Percentiles rank a stretch among this genome's conserved stretches.
Conservation (phyloP, 2,113 vertebrate genomes). For the Chionodraco myersi region DNA sequence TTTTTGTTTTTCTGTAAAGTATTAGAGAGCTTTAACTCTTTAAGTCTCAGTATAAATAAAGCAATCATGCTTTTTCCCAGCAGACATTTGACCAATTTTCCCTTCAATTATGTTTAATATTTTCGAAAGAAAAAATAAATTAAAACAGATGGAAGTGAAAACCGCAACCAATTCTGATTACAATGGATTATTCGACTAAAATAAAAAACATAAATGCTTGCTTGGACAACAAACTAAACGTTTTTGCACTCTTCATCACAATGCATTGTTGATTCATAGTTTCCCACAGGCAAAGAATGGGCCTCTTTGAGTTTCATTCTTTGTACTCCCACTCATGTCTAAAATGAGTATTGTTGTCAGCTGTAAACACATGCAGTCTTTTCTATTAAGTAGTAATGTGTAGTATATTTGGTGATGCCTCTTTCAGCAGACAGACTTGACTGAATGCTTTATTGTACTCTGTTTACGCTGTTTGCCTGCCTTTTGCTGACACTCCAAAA, state of each 20-base stretch:
- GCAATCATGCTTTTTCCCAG: not conserved
- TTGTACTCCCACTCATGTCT: not conserved
- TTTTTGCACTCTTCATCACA: not conserved
- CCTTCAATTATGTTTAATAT: not conserved
- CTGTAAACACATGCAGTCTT: not conserved
- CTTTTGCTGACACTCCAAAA: not conserved
- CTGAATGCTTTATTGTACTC: conserved; percentile 11
- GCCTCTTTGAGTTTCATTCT: not conserved
- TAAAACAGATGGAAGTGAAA: not conserved
- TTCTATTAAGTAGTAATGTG: not conserved
- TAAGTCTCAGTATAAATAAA: not conserved
- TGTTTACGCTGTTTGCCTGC: not conserved
- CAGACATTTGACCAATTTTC: not conserved
- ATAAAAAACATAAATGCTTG: not conserved
- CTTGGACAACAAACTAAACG: not conserved
- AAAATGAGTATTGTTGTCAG: not conserved
- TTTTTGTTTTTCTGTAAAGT: not conserved
- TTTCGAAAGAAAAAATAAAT: not conserved
- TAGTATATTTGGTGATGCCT: not conserved
- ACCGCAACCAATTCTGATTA: not conserved
- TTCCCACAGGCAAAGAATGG: not conserved
- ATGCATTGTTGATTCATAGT: not conserved
- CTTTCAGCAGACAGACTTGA: not conserved
- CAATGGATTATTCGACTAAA: not conserved
- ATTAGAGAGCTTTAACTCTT: not conserved